Percentiles rank a stretch among this genome's conserved stretches.
phyloP scores from a whole-genome alignment of 92 coral and sea anemone species.

The Diadumene lineata region DNA sequence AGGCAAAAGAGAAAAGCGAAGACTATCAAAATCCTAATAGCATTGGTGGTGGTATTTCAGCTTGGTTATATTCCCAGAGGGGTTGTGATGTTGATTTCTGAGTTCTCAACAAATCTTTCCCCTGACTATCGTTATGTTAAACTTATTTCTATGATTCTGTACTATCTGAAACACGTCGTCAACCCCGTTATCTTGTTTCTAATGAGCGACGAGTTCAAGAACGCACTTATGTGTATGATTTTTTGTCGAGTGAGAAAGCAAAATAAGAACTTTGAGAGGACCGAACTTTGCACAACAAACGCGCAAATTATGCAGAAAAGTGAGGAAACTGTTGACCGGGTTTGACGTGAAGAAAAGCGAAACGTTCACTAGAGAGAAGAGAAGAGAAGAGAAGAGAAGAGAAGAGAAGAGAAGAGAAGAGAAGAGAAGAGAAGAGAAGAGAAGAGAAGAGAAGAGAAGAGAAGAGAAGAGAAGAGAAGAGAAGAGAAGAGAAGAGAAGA shows the following conservation, averaged over 20 bases:
- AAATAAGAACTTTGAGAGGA: neutral
- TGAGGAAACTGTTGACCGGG: neutral
- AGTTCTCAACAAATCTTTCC: conserved; percentile 30
- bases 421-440: no score
- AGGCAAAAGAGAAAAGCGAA: conserved; percentile 43
- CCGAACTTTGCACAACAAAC: neutral
- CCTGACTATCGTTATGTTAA: conserved; percentile 11
- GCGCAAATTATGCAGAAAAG: neutral
- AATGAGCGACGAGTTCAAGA: conserved; percentile 52
- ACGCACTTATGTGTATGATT: conserved; percentile 15
- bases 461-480: no score
- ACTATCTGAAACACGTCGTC: conserved; percentile 50
- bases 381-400: no score
- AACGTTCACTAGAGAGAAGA: no score
- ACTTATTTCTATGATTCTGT: conserved; percentile 34
- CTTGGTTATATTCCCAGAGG: conserved; percentile 62
- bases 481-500: no score
- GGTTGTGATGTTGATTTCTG: conserved; percentile 40
- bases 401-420: no score
- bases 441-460: no score
- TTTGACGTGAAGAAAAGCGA: no score
- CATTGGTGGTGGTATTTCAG: conserved; percentile 47
- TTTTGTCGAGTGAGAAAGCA: neutral
- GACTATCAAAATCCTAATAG: conserved; percentile 42
- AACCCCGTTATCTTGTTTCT: conserved; percentile 59